Evolutionary conservation across 2,797 vertebrate genomes (phyloP).

Genomic region (Danio tinwini): DNA sequence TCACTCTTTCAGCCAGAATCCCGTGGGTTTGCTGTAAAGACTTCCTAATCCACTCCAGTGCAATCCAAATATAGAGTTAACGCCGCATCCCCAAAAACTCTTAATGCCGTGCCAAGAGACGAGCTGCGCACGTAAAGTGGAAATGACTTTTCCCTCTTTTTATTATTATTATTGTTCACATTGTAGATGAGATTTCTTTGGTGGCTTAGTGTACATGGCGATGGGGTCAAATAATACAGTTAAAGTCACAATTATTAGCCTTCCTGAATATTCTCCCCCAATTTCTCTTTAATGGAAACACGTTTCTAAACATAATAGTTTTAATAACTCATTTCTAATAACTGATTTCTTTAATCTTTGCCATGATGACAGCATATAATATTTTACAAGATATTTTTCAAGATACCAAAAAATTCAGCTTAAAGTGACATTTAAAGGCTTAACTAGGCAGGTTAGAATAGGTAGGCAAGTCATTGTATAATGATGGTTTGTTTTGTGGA

Average conservation of each 20-base stretch:
- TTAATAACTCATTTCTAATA: no score
- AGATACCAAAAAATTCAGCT: no score
- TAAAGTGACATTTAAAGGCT: no score
- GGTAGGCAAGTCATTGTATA: no score
- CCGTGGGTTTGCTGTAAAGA: conserved; percentile 82
- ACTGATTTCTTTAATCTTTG: no score
- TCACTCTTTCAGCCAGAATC: conserved; percentile 80
- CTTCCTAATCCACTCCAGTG: conserved; percentile 84
- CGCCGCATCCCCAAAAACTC: conserved; percentile 73
- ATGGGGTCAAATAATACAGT: conserved; percentile 57
- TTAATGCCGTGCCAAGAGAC: conserved; percentile 73
- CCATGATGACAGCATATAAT: no score
- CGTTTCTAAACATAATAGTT: no score
- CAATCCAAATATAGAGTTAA: conserved; percentile 85
- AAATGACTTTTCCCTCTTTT: conserved; percentile 59
- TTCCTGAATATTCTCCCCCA: no score
- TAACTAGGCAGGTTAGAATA: no score
- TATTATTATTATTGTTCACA: conserved; percentile 43
- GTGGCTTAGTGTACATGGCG: conserved; percentile 64
- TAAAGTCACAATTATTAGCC: background rate
- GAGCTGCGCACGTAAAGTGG: conserved; percentile 65
- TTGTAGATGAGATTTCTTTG: conserved; percentile 72
- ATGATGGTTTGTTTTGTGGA: no score
- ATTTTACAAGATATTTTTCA: no score
- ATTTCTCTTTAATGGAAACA: no score